Conservation (phyloP, 2,113 vertebrate species). For the Amphiprion ocellaris region DNA sequence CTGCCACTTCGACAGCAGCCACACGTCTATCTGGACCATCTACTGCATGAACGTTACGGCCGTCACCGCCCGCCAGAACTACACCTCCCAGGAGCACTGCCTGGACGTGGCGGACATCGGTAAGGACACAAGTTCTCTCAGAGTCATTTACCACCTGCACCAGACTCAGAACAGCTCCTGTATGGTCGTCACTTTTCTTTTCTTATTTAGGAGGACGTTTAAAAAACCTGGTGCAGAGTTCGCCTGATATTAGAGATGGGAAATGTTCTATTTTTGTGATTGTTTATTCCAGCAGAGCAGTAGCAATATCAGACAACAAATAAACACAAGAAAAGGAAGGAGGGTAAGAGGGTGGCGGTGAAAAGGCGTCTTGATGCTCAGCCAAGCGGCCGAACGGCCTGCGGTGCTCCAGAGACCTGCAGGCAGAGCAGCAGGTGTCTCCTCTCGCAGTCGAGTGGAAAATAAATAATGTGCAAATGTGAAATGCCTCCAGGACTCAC, state of each 20-base stretch:
- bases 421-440: constrained; percentile 17
- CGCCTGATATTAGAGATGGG: too few species aligned
- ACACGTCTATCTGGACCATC: constrained; percentile 82
- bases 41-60: constrained; percentile 85
- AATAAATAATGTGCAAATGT: not conserved
- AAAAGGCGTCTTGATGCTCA: not conserved
- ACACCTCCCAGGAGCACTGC: constrained; percentile 79
- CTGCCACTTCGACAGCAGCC: constrained; percentile 83
- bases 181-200: too few species aligned
- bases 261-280: too few species aligned
- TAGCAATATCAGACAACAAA: too few species aligned
- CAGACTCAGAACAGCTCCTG: too few species aligned
- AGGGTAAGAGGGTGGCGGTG: too few species aligned
- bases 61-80: constrained; percentile 52
- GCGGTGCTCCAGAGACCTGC: not conserved
- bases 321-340: too few species aligned
- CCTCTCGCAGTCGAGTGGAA: not conserved
- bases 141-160: too few species aligned
- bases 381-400: not conserved
- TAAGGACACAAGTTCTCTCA: constrained; percentile 36
- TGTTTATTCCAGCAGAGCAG: too few species aligned
- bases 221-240: too few species aligned
- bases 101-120: constrained; percentile 85
- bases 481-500: not conserved
- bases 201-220: too few species aligned